A percentile compares a stretch with the other conserved stretches of the same genome.
These are phyloP conservation scores for Ancistrus triradiatus DNA, from an alignment of 2,113 vertebrate species.

Conservation along the genomic window DNA sequence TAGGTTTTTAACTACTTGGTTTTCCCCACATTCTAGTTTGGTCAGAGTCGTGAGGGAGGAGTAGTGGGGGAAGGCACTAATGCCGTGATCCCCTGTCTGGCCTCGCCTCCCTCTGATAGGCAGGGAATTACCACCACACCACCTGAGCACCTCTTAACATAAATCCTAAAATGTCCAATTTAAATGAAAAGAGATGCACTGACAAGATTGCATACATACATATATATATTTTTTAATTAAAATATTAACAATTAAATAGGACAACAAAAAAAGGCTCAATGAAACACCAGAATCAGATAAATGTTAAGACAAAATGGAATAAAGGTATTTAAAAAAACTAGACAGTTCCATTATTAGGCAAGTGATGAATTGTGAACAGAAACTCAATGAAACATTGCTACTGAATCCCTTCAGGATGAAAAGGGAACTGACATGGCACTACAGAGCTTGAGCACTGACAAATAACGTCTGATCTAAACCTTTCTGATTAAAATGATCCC, in stretches of 20 bases:
- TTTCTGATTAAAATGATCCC: no score
- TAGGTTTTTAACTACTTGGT: no score
- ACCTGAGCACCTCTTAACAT: no score
- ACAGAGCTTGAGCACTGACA: constrained; percentile 14
- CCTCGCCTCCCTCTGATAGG: no score
- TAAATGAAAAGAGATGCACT: no score
- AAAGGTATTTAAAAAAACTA: constrained; percentile 60
- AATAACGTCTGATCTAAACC: not conserved
- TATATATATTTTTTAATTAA: constrained; percentile 63
- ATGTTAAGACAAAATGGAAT: constrained; percentile 65
- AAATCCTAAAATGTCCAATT: no score
- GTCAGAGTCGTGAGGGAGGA: no score
- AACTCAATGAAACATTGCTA: constrained; percentile 60
- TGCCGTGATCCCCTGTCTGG: no score
- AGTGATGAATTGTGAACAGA: constrained; percentile 57
- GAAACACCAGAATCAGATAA: constrained; percentile 53
- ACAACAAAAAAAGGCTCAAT: constrained; percentile 59
- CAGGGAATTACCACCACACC: no score
- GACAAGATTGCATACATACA: constrained; percentile 51
- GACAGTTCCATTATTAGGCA: constrained; percentile 56
- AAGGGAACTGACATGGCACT: constrained; percentile 20
- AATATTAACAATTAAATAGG: constrained; percentile 63
- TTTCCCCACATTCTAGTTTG: no score
- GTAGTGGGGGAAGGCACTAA: no score
- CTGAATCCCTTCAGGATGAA: constrained; percentile 50